phyloP scores from a whole-genome alignment of 2,113 vertebrate genomes.

The Coturnix japonica region DNA sequence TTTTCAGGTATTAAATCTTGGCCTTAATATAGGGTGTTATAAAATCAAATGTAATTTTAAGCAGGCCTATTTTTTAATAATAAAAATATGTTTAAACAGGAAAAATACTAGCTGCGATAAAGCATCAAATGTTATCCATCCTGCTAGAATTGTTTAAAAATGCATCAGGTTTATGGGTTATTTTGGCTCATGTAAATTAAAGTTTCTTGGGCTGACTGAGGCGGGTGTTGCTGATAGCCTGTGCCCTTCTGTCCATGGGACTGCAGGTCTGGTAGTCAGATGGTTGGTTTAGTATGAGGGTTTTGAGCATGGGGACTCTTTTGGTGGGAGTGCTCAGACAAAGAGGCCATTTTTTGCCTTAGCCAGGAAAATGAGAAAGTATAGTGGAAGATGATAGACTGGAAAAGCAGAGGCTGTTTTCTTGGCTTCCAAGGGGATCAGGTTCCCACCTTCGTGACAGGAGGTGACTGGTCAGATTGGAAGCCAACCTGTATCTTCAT shows the following conservation, averaged over 20 bases:
- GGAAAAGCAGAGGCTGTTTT: neutral
- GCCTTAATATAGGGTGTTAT: conserved; percentile 35
- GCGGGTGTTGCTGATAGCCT: neutral
- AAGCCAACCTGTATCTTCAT: neutral
- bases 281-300: neutral
- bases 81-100: conserved; percentile 49
- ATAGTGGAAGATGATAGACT: neutral
- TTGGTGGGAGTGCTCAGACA: neutral
- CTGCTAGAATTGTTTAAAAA: conserved; percentile 59
- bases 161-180: conserved; percentile 24
- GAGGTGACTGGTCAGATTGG: neutral
- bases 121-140: conserved; percentile 12
- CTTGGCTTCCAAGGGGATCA: neutral
- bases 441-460: neutral
- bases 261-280: neutral
- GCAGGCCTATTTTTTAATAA: conserved; percentile 51
- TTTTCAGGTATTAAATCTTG: conserved; percentile 69
- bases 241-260: neutral
- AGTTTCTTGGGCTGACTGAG: conserved; percentile 22
- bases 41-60: conserved; percentile 64
- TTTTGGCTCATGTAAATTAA: neutral
- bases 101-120: conserved; percentile 50
- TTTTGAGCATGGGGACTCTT: neutral
- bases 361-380: neutral
- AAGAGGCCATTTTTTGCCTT: neutral